Evolutionary conservation across 2,797 vertebrate species (phyloP), one percentile per base, ranked within the genome.

Genomic region (Xenopus petersii): DNA sequence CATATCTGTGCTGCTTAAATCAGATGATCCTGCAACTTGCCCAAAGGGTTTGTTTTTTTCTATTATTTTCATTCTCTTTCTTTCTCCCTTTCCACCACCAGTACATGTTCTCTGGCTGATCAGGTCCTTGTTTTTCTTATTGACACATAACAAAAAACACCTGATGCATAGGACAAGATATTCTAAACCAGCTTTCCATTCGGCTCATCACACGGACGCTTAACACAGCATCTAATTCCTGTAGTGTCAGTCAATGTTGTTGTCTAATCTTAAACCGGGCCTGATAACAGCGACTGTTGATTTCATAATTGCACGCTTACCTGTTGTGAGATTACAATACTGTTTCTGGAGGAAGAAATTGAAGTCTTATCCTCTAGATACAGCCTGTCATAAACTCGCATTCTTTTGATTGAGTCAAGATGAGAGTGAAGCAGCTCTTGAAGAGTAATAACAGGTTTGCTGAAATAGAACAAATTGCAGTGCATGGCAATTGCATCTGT

Each of bases 401-500:
- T 79, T 74, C 71, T 74, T 74, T 65, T 79, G 77, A 79, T 79
- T 79, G 77, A 79, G 77, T 79, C 77, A 79, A 79, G 77, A 79
- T 79, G 77, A 79, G 71, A 70, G 71, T 47, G 77, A 56, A 79
- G 77, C 71, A 79, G 69, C 77, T 74, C 77, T 79, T 69, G 77
- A 74, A 74, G 71, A 79, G 77, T 79, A 79, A 79, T 79, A 79
- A 74, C 77, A 70, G 77, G 77, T 74, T 79, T 79, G 67, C 71
- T 74, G 77, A 79, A 79, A 79, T 79, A 79, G 77, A 79, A 79
- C 77, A 79, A 79, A 79, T 79, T 74, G 71, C 77, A 70, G 77
- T 79, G 71, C 66, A 70, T 79, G 49, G 77, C 77, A 79, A 74
- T 79, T 79, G 77, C 74, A 79, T 79, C 77, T 70, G 60, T 79